Percentiles rank a stretch among this genome's conserved stretches.
Conservation (phyloP, 1,140 invertebrate species). For the Drosophila azteca region DNA sequence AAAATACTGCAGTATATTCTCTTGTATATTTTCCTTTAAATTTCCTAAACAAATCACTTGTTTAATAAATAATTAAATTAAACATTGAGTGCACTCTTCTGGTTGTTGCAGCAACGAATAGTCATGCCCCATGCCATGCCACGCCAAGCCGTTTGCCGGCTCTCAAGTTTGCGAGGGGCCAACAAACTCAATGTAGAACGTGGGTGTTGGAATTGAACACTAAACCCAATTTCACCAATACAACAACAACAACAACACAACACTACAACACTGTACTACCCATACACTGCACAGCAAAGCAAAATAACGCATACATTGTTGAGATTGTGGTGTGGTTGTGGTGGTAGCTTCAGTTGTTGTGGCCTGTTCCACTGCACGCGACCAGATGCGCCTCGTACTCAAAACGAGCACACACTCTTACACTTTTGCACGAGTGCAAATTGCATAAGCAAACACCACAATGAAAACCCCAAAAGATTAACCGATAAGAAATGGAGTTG, state of each 20-base stretch:
- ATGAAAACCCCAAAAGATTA: conserved; percentile 4
- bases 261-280: conserved; percentile 3
- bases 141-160: conserved; percentile 31
- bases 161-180: conserved; percentile 46
- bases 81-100: conserved; percentile 62
- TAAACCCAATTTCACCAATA: conserved; percentile 77
- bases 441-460: conserved; percentile 61
- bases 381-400: conserved; percentile 35
- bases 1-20: no score
- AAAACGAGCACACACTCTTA: conserved; percentile 22
- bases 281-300: conserved; percentile 24
- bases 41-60: conserved; percentile 49
- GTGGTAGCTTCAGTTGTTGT: background rate
- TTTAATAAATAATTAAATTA: conserved; percentile 79
- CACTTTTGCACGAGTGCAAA: conserved; percentile 25
- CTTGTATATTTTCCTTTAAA: conserved; percentile 3
- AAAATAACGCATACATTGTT: conserved; percentile 14
- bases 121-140: conserved; percentile 21
- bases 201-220: conserved; percentile 79
- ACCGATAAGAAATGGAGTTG: conserved; percentile 13
- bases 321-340: conserved; percentile 20
- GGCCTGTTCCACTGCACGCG: conserved; percentile 56
- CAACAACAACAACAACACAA: conserved; percentile 26
- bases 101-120: conserved; percentile 34
- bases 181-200: conserved; percentile 78